These are phyloP conservation scores for Philonicus albiceps DNA, from an alignment of 2,888 invertebrate species.

Conservation along the genomic window DNA sequence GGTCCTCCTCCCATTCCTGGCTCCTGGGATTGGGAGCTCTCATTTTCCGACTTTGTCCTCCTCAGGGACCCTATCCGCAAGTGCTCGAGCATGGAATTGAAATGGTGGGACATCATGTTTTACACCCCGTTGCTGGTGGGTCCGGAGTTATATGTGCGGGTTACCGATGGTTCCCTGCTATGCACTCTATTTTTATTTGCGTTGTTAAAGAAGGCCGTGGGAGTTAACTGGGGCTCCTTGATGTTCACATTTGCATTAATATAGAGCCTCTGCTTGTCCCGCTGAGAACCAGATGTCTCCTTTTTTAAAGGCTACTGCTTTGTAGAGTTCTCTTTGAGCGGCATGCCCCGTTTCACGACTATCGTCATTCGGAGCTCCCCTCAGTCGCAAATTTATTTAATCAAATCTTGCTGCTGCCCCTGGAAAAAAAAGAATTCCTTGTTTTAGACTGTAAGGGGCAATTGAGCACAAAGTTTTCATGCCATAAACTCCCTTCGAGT, in stretches of 20 bases:
- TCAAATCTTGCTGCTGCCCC: neutral
- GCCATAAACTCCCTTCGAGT: neutral
- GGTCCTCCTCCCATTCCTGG: neutral
- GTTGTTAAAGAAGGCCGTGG: neutral
- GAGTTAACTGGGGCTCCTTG: neutral
- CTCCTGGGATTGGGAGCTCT: slow-evolving; percentile 44
- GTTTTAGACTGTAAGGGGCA: neutral
- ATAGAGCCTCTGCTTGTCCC: neutral
- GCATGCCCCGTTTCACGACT: neutral
- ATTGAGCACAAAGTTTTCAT: neutral
- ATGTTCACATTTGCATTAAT: slow-evolving; percentile 9
- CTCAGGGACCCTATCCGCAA: slow-evolving; percentile 56
- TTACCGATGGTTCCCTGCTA: neutral
- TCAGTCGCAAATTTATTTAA: neutral
- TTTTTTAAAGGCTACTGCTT: neutral
- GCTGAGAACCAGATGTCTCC: neutral
- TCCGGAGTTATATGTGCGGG: neutral
- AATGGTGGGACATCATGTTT: slow-evolving; percentile 61
- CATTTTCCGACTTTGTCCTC: slow-evolving; percentile 46
- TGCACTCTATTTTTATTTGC: neutral
- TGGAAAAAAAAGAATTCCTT: neutral
- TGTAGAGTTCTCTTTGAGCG: neutral
- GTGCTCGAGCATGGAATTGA: slow-evolving; percentile 61
- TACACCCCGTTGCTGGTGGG: neutral
- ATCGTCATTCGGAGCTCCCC: neutral